Base-by-base conservation (phyloP, 2,113 vertebrate genomes). In the Falcunculus frontatus region DNA sequence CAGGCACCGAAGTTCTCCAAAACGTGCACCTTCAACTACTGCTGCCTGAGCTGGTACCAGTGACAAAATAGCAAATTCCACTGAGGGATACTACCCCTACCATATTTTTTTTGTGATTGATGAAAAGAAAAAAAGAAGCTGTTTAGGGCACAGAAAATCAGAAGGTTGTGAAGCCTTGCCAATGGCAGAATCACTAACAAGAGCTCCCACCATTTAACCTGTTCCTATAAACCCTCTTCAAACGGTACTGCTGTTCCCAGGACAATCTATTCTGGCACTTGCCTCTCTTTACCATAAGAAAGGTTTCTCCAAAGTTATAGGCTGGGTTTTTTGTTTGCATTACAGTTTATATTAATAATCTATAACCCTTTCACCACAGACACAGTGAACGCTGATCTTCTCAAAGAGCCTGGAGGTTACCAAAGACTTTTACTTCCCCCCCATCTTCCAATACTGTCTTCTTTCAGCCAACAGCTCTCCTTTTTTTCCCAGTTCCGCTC, bases 161-260 rank as follows among this genome's bases (percentile, higher is more conserved):
- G 18, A 56, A 23, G 53, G 17, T 37, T 6, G 2, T 3, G 27
- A 49, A 90, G 35, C 52, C 20, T 67, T 59, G 57, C 10, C 62
- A 16, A 2, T 3, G 16, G 32, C 39, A 53, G 29, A 32, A 72
- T 10, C 0, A 0, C 41, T 20, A 27, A 39, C 2, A 16, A 23
- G 29, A 79, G 6, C 39, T 63, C 47, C 42, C 16, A n/a, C 10
- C 30, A 74, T 29, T 26, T 19, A 46, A 60, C n/a, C 30, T 27
- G 16, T 22, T 69, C 33, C 63, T 64, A 6, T 64, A 72, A 12
- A 8, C 9, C 3, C 21, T 33, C 50, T 52, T 33, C 11, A 32
- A 27, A 16, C 0, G 0, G 4, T 27, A 25, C 0, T 23, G 39
- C 39, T 12, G 1, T 37, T 85, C 20, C 20, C 67, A 86, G 22